phyloP scores from a whole-genome alignment of 2,888 invertebrate species.

The Nemotelus pantherinus region DNA sequence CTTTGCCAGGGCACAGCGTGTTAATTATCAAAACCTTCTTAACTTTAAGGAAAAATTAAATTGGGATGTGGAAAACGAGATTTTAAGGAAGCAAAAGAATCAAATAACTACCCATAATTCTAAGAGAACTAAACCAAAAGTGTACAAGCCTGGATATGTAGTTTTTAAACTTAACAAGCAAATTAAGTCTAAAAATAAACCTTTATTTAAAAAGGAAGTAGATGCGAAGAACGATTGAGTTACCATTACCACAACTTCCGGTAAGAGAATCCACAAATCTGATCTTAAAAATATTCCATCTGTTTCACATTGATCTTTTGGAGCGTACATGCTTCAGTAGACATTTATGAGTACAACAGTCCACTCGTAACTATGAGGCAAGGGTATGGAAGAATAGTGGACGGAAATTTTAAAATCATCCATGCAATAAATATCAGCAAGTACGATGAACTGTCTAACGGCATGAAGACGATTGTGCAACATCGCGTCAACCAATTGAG shows the following conservation, averaged over 20 bases:
- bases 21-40: constrained; percentile 3
- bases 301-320: background rate
- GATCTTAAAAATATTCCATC: constrained; percentile 10
- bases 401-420: too few relatives aligned
- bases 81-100: background rate
- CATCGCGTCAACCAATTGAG: too few relatives aligned
- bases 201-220: constrained; percentile 36
- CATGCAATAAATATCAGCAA: too few relatives aligned
- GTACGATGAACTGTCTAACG: too few relatives aligned
- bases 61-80: background rate
- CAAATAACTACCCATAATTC: constrained; percentile 1
- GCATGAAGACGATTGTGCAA: too few relatives aligned
- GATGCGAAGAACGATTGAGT: constrained; percentile 39
- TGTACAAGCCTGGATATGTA: background rate
- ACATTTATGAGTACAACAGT: too few relatives aligned
- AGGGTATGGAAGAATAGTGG: too few relatives aligned
- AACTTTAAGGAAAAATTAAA: constrained; percentile 15
- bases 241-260: constrained; percentile 40
- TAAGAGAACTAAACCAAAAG: background rate
- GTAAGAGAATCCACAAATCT: constrained; percentile 19
- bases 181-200: constrained; percentile 43
- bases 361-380: too few relatives aligned
- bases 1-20: background rate
- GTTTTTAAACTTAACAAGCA: constrained; percentile 17
- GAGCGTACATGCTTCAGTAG: too few relatives aligned